Base-by-base conservation (phyloP, 1,140 invertebrate genomes). In the Vanessa atalanta region DNA sequence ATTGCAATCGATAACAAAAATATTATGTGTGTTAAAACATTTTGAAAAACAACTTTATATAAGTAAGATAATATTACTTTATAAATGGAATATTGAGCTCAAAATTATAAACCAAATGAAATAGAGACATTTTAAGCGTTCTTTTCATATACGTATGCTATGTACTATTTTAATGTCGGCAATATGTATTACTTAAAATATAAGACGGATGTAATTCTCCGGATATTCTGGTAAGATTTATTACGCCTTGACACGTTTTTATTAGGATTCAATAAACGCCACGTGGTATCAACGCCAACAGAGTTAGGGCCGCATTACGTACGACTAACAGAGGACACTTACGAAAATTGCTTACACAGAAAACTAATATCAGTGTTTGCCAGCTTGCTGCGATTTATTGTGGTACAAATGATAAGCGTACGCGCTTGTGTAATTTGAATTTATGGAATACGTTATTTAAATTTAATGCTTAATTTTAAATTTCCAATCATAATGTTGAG, bases 361-460 rank as follows among this genome's bases (percentile, higher is more conserved):
- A 91, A 92, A 92, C 88, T 92, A 91, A 92, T 92, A 91, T 90
- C 88, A 86, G 87, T 91, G 88, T 91, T 90, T 92, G 88, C 84
- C 88, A 88, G 90, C 83, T 86, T 86, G 81, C 80, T 80, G 79
- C 75, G 68, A 78, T 80, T 66, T 76, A 75, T 68, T 81, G 64
- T 77, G 80, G 80, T 57, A 15, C 64, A 81, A 79, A 15, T 61
- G 31, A 43, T 14, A 37, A 37, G 57, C 13, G 20, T n/a, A 31
- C 14, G 57, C 37, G 37, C 7, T 43, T 43, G 1, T 8, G 37
- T 43, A 9, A 43, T 9, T 43, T 43, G 0, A 43, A 43, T 6
- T 7, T 8, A 43, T 43, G 8, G 1, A 43, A 43, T 43, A 43
- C 8, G 37, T 43, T 43, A 43, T 9, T 43, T 11, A 43, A 43